These are phyloP conservation scores for Anarrhichthys ocellatus DNA, from an alignment of 2,113 vertebrate genomes.

Conservation along the genomic window DNA sequence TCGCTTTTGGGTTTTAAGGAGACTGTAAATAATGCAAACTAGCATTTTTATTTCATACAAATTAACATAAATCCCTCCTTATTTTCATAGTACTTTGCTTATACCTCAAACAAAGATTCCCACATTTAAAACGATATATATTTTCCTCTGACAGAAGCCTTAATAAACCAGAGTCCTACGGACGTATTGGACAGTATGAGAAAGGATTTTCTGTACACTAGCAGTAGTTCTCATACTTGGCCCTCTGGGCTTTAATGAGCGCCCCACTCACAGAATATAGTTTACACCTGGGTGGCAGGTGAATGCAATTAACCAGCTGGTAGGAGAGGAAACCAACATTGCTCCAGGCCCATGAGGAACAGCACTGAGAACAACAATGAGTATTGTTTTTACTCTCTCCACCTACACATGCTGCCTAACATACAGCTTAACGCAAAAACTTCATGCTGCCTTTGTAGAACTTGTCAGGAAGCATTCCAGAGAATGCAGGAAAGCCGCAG, in stretches of 20 bases:
- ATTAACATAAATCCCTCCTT: background rate
- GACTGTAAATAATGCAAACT: background rate
- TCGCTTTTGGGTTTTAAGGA: background rate
- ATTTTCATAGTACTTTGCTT: background rate
- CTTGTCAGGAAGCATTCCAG: background rate
- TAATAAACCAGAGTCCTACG: background rate
- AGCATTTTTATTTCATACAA: background rate
- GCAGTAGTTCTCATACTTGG: background rate
- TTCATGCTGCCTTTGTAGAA: background rate
- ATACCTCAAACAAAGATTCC: background rate
- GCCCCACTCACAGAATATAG: conserved; percentile 10
- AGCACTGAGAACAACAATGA: background rate
- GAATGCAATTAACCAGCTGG: conserved; percentile 44
- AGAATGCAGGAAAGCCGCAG: background rate
- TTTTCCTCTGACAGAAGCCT: background rate
- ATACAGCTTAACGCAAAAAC: background rate
- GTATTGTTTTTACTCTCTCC: conserved; percentile 17
- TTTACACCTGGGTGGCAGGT: conserved; percentile 55
- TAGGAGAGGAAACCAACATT: conserved; percentile 34
- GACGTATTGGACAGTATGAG: background rate
- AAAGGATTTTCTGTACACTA: background rate
- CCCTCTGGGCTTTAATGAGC: background rate
- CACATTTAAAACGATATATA: background rate
- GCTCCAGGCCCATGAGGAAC: conserved; percentile 1
- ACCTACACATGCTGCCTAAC: conserved; percentile 8